phyloP scores from a whole-genome alignment of 2,888 invertebrate genomes.

The Cataglyphis altisquamis region DNA sequence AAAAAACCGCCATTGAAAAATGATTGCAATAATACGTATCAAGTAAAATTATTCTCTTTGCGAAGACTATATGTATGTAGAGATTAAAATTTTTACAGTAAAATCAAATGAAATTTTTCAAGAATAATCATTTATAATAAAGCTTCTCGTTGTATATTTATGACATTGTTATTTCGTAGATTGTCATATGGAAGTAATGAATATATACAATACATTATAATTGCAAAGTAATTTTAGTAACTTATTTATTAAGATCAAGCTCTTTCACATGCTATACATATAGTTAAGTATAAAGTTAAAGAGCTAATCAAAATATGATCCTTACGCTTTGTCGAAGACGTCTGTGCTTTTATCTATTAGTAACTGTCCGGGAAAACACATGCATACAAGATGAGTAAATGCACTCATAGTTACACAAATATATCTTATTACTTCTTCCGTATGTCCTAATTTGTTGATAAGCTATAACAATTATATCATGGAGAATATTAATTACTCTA shows the following conservation, averaged over 20 bases:
- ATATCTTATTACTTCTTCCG: conserved; percentile 12
- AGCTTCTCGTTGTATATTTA: neutral
- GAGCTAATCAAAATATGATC: neutral
- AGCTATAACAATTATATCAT: conserved; percentile 14
- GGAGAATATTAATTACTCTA: neutral
- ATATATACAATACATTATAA: neutral
- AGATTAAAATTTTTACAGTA: neutral
- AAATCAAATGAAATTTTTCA: neutral
- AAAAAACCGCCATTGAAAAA: neutral
- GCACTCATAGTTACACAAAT: neutral
- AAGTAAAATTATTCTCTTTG: neutral
- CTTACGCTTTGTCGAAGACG: conserved; percentile 28
- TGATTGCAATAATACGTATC: neutral
- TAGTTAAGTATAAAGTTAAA: neutral
- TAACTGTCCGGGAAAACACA: conserved; percentile 38
- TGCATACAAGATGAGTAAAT: neutral
- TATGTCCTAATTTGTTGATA: neutral
- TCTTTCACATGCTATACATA: neutral
- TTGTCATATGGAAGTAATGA: neutral
- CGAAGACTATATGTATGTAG: neutral
- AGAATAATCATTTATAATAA: neutral
- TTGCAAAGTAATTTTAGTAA: neutral
- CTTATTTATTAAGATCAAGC: neutral
- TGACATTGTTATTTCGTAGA: neutral
- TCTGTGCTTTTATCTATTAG: conserved; percentile 14